Base-by-base conservation (phyloP, 2,113 vertebrate species). In the Chaetops frenatus region DNA sequence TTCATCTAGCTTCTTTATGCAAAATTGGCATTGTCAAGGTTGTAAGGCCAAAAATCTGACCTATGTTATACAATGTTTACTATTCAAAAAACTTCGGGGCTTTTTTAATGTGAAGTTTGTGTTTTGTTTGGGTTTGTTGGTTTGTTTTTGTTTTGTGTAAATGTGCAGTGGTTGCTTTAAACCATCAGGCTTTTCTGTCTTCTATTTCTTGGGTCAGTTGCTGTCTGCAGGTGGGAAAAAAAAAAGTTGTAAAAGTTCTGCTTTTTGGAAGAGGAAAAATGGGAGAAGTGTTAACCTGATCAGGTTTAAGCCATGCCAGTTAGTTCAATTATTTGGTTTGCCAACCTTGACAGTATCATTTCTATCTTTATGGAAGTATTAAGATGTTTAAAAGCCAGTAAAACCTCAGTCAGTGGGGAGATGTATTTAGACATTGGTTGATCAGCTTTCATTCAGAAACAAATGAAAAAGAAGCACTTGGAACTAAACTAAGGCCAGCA, bases 1-100 rank as follows among this genome's bases (percentile, higher is more conserved):
- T 53, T 90, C 92, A 93, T 96, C 69, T 93, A 0, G 28, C 92
- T 86, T 90, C 50, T 65, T 71, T 93, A 76, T 48, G 80, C 85
- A 94, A 86, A 90, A 90, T 61, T 91, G 94, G 53, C 88, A 96
- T 96, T 95, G 95, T 98, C 97, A 98, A 97, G 97, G 97, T 98
- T 98, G 97, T 92, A 94, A 96, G 97, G 98, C 97, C 91, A 98
- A 97, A 98, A 97, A 94, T 96, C 95, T 98, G 93, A 97, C 76
- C n/a, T 92, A 78, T n/a, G 31, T 94, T 74, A n/a, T 22, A 47
- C 27, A 77, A 70, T 74, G 27, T 58, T 91, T 35, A 21, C 22
- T 67, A 19, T 90, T 95, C 33, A 87, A 83, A 82, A 91, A 90
- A 40, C 44, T 28, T 44, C 0, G 7, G 45, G 25, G 2, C 5